Evolutionary conservation across 2,797 vertebrate genomes (phyloP), one percentile per base, ranked within the genome.

Genomic region (Oceanodroma leucorhoa): DNA sequence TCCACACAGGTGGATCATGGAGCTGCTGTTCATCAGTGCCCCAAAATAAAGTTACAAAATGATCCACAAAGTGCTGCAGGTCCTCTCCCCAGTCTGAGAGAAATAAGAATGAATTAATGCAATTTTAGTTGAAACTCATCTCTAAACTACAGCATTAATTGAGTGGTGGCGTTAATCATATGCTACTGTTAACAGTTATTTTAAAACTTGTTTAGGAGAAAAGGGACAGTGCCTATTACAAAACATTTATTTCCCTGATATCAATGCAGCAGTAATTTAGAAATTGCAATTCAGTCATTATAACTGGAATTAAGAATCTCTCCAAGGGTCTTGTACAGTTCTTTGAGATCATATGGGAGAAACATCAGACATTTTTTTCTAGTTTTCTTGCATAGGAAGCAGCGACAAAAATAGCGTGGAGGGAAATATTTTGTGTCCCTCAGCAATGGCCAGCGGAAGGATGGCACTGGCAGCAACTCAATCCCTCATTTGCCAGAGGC

Each of bases 11-110:
- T 17, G 82, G 66, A 84, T 88, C 80, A 85, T 6, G 24, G 79
- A 95, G 90, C 29, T 96, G 87, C 71, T 83, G 70, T 79, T 94
- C 83, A 82, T 40, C 58, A 67, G 64, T n/a, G 53, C 48, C 73
- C 53, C 77, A 82, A 70, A 94, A 82, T 61, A 57, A 90, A 73
- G 54, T 46, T 69, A 92, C 14, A 58, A 80, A 94, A 86, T 71
- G 55, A 79, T 64, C 48, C 58, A 69, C 24, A 80, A 80, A 81
- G 36, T 18, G 24, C 67, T 51, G 46, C 19, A 91, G 71, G 67
- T 85, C 22, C 40, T 91, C 81, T 85, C 77, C 78, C 19, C 14
- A 34, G 8, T 81, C 55, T 55, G 66, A 60, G 36, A 54, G n/a
- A 80, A 93, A 64, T 30, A 62, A 60, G 21, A 84, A 89, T 21